Evolutionary conservation across 1,140 invertebrate genomes (phyloP), one percentile per base, ranked within the genome.

Genomic region (Micrasema minimum): DNA sequence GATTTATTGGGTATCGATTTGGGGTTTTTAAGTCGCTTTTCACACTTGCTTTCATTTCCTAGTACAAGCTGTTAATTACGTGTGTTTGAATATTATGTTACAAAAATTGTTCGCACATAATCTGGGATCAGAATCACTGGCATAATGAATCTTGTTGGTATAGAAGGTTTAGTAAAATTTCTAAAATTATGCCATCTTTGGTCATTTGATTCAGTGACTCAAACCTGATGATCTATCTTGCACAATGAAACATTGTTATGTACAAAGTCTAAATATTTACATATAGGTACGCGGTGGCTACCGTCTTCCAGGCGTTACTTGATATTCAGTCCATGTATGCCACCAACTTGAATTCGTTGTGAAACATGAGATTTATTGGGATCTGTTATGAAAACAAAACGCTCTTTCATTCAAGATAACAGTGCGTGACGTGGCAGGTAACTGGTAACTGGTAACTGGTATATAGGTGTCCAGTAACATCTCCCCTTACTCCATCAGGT

Each of bases 1-100:
- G 55, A 59, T 59, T 64, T 64, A 64, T 64, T 48, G 43, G 41
- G 55, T 59, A 59, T 59, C 18, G 55, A 59, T 59, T 59, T 59
- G 35, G 20, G 35, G 35, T 41, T 41, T 35, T 59, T 41, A 37
- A 38, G 37, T 12, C 10, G 11, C 16, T 48, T 22, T 9, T 3
- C 14, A 18, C 46, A 10, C 16, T 48, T 48, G 7, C 26, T 31
- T 31, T 31, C 26, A 31, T 31, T 31, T 31, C 7, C 26, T 31
- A 4, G 26, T 31, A 31, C 26, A 2, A 31, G 3, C 26, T 31
- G 26, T 31, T 31, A 7, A 31, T 31, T 31, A 4, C 26, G 26
- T 31, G 7, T 31, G 26, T 31, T 31, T n/a, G n/a, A n/a, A n/a
- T n/a, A n/a, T n/a, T 31, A 31, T 31, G 26, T 31, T 31, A 31